phyloP scores from a whole-genome alignment of 1,140 invertebrate genomes.

The Potamilus streckersoni region DNA sequence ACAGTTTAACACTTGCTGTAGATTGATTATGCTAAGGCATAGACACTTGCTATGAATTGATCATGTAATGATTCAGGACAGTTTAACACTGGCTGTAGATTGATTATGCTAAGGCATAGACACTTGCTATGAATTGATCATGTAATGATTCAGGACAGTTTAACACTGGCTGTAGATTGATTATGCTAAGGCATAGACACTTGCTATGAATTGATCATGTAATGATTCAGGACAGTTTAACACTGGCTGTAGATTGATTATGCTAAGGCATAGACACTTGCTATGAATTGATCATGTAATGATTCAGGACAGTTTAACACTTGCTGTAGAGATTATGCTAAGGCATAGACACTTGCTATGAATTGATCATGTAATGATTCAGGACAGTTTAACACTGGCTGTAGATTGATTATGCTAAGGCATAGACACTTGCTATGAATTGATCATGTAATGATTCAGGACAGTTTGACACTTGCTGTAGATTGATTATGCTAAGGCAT shows the following conservation, averaged over 20 bases:
- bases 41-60: not conserved
- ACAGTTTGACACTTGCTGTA: too few species aligned
- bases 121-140: not conserved
- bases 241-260: too few species aligned
- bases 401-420: not conserved
- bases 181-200: not conserved
- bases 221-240: too few species aligned
- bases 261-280: not conserved
- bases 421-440: too few species aligned
- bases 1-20: too few species aligned
- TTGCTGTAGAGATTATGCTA: too few species aligned
- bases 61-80: too few species aligned
- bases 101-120: not conserved
- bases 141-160: too few species aligned
- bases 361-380: not conserved
- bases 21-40: not conserved
- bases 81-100: too few species aligned
- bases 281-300: not conserved
- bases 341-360: too few species aligned
- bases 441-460: too few species aligned
- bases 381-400: not conserved
- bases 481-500: not conserved
- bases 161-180: too few species aligned
- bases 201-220: not conserved
- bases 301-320: not conserved